Evolutionary conservation across 2,888 invertebrate species (phyloP), one percentile per base, ranked within the genome.

Genomic region (Ypsolopha sequella): DNA sequence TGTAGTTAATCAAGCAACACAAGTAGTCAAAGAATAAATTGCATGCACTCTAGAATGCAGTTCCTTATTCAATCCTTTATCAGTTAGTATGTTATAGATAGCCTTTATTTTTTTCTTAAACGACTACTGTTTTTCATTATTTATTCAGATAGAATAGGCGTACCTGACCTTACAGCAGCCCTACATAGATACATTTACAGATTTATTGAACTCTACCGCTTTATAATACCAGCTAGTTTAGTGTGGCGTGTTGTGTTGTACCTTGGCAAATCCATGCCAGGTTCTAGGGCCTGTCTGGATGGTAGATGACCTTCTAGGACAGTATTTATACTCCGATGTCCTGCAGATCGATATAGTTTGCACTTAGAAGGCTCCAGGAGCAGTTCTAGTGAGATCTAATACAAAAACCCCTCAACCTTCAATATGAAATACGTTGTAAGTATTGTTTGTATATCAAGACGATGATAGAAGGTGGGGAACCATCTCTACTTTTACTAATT

Each of bases 401-500:
- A 53, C 55, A 2, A 24, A 57, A 63, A 52, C 51, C 59, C 58
- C 54, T 11, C 39, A 53, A 38, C 56, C 63, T 61, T 67, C 73
- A 84, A 72, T 60, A 85, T 85, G 85, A 86, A 86, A 82, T 82
- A 67, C 82, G 63, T 72, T 60, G 85, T 86, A 66, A 77, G 85
- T 82, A 60, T 57, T 51, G n/a, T 2, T 46, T 24, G 8, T 33
- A 34, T 24, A 24, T 24, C 24, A 24, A 24, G 2, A 24, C 24
- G 24, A 24, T 3, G 24, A n/a, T n/a, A n/a, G 24, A 4, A 24
- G 24, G 4, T 24, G 24, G 24, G 24, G 4, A 24, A 24, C 4
- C 24, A 24, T 24, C 24, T 24, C 24, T 24, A 24, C 24, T 24
- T 24, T 24, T 24, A 24, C 24, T 24, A 3, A 24, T 24, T 24